phyloP scores from a whole-genome alignment of 1,140 invertebrate species.

The Panulirus ornatus region DNA sequence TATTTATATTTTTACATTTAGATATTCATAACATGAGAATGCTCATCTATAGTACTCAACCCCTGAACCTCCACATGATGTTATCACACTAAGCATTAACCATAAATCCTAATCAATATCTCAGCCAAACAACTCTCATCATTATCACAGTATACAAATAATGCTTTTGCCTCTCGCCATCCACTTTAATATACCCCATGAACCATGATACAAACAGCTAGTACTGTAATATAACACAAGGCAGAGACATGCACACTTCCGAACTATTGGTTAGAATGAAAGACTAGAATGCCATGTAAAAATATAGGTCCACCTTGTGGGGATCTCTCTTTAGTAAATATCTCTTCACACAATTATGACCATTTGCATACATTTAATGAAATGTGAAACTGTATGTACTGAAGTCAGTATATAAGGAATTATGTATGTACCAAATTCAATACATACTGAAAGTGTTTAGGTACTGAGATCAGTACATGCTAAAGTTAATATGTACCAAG shows the following conservation, averaged over 20 bases:
- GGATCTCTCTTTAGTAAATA: constrained; percentile 73
- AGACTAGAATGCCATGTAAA: constrained; percentile 73
- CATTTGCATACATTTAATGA: constrained; percentile 68
- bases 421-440: constrained; percentile 31
- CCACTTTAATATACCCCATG: constrained; percentile 61
- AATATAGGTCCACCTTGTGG: constrained; percentile 69
- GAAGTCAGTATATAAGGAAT: constrained; percentile 48
- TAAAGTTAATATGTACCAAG: constrained; percentile 6
- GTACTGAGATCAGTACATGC: constrained; percentile 48
- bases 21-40: constrained; percentile 34
- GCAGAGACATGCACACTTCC: constrained; percentile 70
- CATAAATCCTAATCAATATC: constrained; percentile 34
- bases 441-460: constrained; percentile 23
- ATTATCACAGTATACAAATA: constrained; percentile 61
- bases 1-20: constrained; percentile 40
- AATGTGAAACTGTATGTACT: constrained; percentile 62
- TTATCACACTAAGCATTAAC: constrained; percentile 43
- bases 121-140: constrained; percentile 53
- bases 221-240: constrained; percentile 71
- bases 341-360: constrained; percentile 72
- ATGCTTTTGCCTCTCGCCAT: constrained; percentile 65
- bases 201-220: constrained; percentile 69
- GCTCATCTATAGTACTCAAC: constrained; percentile 28
- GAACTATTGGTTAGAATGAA: constrained; percentile 71
- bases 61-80: constrained; percentile 45